Conservation (phyloP, 2,797 vertebrate genomes). For the Notamacropus eugenii region DNA sequence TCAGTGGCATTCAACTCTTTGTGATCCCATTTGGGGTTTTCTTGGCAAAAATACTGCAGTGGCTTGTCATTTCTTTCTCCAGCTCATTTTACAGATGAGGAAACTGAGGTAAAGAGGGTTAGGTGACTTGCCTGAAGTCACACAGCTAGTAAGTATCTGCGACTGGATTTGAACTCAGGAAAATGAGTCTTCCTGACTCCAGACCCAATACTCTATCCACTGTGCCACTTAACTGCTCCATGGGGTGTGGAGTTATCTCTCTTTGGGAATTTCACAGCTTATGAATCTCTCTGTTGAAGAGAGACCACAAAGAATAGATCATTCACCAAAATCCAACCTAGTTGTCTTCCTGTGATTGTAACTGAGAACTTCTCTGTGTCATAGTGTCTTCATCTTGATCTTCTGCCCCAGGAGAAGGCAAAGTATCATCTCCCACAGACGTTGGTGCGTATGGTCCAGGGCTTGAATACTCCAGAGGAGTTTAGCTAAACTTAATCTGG, state of each 20-base stretch:
- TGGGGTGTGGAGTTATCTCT: neutral
- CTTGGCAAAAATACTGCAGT: neutral
- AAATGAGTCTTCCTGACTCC: neutral
- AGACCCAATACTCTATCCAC: neutral
- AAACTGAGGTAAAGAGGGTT: neutral
- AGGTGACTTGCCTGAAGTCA: neutral
- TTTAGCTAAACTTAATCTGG: constrained; percentile 85
- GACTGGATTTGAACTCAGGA: neutral
- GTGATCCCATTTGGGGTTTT: neutral
- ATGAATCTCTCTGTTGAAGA: neutral
- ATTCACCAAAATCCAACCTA: neutral
- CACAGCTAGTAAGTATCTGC: neutral
- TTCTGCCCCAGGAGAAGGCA: constrained; percentile 86
- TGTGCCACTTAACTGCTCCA: neutral
- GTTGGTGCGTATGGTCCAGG: constrained; percentile 91
- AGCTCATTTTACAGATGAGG: neutral
- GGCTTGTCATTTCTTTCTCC: neutral
- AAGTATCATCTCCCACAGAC: constrained; percentile 91
- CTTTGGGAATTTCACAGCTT: neutral
- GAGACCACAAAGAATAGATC: neutral
- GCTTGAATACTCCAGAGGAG: constrained; percentile 90
- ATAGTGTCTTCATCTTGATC: constrained; percentile 88
- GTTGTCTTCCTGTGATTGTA: neutral
- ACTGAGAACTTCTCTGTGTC: constrained; percentile 76
- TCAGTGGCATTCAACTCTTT: neutral